phyloP scores from a whole-genome alignment of 2,113 vertebrate species.

The Siphamia tubifer region DNA sequence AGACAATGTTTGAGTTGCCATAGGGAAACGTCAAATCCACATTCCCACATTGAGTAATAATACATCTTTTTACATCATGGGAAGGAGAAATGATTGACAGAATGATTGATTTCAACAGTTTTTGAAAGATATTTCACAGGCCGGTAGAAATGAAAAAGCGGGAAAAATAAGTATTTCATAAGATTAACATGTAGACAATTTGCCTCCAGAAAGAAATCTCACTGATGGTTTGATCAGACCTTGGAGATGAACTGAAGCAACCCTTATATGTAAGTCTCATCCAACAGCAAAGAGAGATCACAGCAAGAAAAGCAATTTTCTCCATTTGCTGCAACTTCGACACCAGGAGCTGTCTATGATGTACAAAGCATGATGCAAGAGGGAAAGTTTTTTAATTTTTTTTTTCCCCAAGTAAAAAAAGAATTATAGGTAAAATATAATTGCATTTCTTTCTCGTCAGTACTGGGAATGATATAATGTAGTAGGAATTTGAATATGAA shows the following conservation, averaged over 20 bases:
- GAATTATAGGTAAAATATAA: slow-evolving; percentile 18
- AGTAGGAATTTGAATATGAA: slow-evolving; percentile 41
- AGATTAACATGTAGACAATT: slow-evolving; percentile 43
- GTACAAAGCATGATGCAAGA: slow-evolving; percentile 18
- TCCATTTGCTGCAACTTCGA: neutral
- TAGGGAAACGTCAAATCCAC: neutral
- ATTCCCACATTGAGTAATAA: neutral
- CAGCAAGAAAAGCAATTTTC: slow-evolving; percentile 29
- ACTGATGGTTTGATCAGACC: slow-evolving; percentile 38
- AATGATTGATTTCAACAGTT: slow-evolving; percentile 35
- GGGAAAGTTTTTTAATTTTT: neutral
- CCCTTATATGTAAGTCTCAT: slow-evolving; percentile 43
- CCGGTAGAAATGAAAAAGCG: neutral
- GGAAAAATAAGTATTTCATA: neutral
- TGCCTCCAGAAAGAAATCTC: slow-evolving; percentile 22
- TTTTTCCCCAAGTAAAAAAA: neutral
- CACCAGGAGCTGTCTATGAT: slow-evolving; percentile 6
- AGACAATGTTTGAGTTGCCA: neutral
- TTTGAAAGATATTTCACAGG: slow-evolving; percentile 14
- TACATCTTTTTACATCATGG: slow-evolving; percentile 14
- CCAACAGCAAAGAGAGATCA: slow-evolving; percentile 11
- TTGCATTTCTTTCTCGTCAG: slow-evolving; percentile 36
- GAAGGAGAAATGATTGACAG: slow-evolving; percentile 48
- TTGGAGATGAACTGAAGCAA: slow-evolving; percentile 24
- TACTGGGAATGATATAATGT: slow-evolving; percentile 24